A percentile compares a stretch with the other conserved stretches of the same genome.
phyloP scores from a whole-genome alignment of 2,797 vertebrate genomes.

The Microctenopoma stevenorrisi region DNA sequence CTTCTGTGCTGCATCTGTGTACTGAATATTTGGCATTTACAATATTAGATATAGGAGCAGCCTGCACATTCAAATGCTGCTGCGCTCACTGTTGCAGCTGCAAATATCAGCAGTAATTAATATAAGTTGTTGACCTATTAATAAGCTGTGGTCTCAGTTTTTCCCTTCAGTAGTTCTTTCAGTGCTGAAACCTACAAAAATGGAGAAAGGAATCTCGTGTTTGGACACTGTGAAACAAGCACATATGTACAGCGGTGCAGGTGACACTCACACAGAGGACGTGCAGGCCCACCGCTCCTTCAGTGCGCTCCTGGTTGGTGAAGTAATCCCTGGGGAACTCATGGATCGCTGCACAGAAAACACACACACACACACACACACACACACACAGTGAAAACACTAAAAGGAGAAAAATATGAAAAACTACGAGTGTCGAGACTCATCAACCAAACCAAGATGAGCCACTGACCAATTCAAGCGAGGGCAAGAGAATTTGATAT shows the following conservation, averaged over 20 bases:
- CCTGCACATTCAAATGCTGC: not conserved
- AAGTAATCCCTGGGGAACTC: constrained; percentile 96
- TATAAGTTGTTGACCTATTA: no score
- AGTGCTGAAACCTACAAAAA: no score
- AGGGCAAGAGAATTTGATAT: constrained; percentile 1
- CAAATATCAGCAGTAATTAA: not conserved
- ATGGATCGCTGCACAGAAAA: constrained; percentile 87
- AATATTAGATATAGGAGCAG: not conserved
- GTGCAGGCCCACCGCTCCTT: constrained; percentile 92
- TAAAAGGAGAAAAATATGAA: not conserved
- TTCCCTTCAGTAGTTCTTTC: not conserved
- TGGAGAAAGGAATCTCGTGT: no score
- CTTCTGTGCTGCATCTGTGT: no score
- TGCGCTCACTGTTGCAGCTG: not conserved
- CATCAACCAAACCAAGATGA: not conserved
- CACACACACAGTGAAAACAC: constrained; percentile 9
- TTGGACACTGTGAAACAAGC: not conserved
- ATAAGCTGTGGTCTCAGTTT: no score
- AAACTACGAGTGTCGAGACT: constrained; percentile 5
- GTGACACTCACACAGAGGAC: constrained; percentile 92
- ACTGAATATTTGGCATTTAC: not conserved
- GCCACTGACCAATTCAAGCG: no score
- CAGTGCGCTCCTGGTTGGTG: constrained; percentile 88
- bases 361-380: not conserved
- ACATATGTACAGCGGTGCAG: constrained; percentile 6